These are phyloP conservation scores for Lepas anatifera DNA, from an alignment of 2,888 invertebrate species.

Conservation along the genomic window DNA sequence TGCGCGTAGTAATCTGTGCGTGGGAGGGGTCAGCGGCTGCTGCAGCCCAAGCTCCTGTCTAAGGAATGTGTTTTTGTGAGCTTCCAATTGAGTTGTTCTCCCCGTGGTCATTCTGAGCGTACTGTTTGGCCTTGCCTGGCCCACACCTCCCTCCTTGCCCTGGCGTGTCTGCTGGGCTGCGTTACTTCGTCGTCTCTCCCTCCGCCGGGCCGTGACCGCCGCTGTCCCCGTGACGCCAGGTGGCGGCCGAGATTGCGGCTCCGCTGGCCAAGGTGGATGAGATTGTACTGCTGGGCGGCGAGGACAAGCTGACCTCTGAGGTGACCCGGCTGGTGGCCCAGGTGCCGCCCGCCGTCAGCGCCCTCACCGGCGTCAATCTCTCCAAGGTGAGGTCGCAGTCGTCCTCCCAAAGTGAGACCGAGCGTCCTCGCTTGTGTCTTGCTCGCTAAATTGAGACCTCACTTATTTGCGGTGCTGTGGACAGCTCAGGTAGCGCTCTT, in stretches of 20 bases:
- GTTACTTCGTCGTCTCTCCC: neutral
- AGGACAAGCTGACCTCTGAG: conserved; percentile 65
- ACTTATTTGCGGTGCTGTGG: too few relatives aligned
- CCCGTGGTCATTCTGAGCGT: neutral
- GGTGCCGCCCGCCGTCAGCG: conserved; percentile 83
- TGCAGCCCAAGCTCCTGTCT: too few relatives aligned
- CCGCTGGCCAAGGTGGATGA: conserved; percentile 92
- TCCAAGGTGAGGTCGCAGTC: conserved; percentile 61
- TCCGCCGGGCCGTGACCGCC: neutral
- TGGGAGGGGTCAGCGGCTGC: too few relatives aligned
- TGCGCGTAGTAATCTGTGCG: too few relatives aligned
- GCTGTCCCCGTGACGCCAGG: conserved; percentile 46
- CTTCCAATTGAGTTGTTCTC: too few relatives aligned
- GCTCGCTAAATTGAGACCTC: too few relatives aligned
- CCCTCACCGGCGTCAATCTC: conserved; percentile 87
- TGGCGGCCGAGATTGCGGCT: conserved; percentile 89
- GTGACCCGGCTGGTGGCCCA: conserved; percentile 74
- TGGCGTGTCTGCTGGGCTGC: neutral
- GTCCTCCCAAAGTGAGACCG: too few relatives aligned
- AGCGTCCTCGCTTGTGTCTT: too few relatives aligned
- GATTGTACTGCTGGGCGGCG: conserved; percentile 83
- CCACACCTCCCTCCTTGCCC: neutral
- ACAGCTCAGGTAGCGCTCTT: too few relatives aligned
- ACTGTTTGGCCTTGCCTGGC: neutral
- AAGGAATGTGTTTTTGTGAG: too few relatives aligned